Percentiles rank a stretch among this genome's conserved stretches.
Evolutionary conservation across 1,140 invertebrate species (phyloP).

Genomic region (Caerostris extrusa): DNA sequence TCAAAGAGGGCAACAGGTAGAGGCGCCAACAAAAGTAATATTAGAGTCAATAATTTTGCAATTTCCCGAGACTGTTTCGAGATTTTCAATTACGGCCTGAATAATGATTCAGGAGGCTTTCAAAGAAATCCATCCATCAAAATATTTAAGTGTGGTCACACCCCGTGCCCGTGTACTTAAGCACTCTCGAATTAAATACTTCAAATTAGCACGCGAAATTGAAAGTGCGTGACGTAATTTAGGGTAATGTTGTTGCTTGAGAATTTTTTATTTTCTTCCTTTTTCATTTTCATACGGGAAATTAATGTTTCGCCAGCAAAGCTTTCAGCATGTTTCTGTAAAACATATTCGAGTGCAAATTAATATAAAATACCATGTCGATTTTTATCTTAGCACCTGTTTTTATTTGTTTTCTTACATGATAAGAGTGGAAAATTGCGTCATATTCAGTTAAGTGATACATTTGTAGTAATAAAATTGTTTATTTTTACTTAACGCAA

Average conservation of each 20-base stretch:
- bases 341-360: not conserved
- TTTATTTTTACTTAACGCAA: too few relatives aligned
- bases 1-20: too few relatives aligned
- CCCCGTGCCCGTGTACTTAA: not conserved
- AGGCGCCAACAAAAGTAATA: too few relatives aligned
- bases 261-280: not conserved
- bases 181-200: not conserved
- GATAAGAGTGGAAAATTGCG: not conserved
- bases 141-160: conserved; percentile 1
- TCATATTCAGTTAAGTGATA: too few relatives aligned
- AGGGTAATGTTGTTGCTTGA: not conserved
- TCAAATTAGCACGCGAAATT: not conserved
- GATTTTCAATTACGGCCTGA: conserved; percentile 5
- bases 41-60: not conserved
- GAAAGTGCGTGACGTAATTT: not conserved
- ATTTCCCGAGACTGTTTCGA: not conserved
- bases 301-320: not conserved
- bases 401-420: not conserved
- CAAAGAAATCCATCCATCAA: conserved; percentile 1
- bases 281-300: not conserved
- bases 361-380: not conserved
- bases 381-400: not conserved
- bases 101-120: not conserved
- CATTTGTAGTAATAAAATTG: too few relatives aligned
- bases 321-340: not conserved